Base-by-base conservation (phyloP, 1,140 invertebrate species). In the Drosophila auraria region DNA sequence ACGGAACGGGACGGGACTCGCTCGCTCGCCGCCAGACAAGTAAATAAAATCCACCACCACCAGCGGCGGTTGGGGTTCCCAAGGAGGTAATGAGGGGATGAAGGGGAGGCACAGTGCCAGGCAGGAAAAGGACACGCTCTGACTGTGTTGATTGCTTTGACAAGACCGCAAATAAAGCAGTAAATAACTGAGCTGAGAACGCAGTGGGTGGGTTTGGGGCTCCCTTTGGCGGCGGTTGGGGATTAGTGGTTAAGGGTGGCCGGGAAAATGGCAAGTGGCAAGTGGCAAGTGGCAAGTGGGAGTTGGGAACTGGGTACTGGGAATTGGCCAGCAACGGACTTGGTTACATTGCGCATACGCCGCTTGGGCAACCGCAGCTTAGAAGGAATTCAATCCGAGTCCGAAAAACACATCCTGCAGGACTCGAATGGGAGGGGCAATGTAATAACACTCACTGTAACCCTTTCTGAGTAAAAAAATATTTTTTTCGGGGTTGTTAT, bases 131-230 rank as follows among this genome's bases (percentile, higher is more conserved):
- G 70, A 79, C 62, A 56, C 65, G 78, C 57, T 64, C 60, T 78
- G 79, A 66, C 79, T 84, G 77, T 78, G 81, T 87, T 89, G 84
- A 87, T 89, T 78, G 84, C 86, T 90, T 89, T 89, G 84, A 89
- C 84, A 84, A 81, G 83, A 87, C 83, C 83, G 83, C 83, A 87
- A 87, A 87, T 87, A 87, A 87, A 87, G 79, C 83, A 83, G 83
- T 87, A 87, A 87, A 87, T 87, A 87, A 79, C 80, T 75, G 54
- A 80, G 40, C 65, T 69, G 76, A n/a, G 36, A 53, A 38, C 53
- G 53, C 53, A 45, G 23, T 63, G 56, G 50, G 50, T 51, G 62
- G 49, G 8, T 58, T 38, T 59, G 30, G 45, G 40, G 12, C 33
- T 54, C 6, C 5, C 12, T 8, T 36, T 11, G 33, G 9, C 17